These are phyloP conservation scores for Zaprionus kolodkinae DNA, from an alignment of 1,140 invertebrate species.

Conservation along the genomic window DNA sequence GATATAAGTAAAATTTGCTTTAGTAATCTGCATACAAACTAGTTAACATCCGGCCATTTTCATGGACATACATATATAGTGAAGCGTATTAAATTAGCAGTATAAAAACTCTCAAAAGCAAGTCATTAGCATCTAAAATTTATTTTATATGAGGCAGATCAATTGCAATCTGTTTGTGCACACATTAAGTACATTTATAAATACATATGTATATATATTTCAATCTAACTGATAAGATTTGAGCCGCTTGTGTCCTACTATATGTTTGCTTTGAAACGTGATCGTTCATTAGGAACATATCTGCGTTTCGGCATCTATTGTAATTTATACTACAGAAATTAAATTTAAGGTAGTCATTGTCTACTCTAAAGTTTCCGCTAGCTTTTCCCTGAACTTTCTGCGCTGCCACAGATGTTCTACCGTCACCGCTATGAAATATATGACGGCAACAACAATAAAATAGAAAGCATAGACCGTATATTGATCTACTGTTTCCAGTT, in stretches of 20 bases:
- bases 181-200: background rate
- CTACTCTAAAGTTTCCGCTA: constrained; percentile 50
- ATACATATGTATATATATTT: constrained; percentile 2
- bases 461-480: constrained; percentile 85
- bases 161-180: constrained; percentile 2
- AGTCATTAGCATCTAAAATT: background rate
- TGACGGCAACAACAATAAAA: constrained; percentile 66
- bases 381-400: constrained; percentile 40
- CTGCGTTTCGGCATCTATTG: background rate
- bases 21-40: background rate
- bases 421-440: constrained; percentile 73
- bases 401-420: constrained; percentile 59
- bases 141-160: background rate
- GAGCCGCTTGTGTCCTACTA: background rate
- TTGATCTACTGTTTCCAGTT: constrained; percentile 82
- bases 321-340: constrained; percentile 1
- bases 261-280: background rate
- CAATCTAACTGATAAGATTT: constrained; percentile 1
- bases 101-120: background rate
- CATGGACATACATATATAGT: background rate
- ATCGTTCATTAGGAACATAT: constrained; percentile 8
- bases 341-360: constrained; percentile 2
- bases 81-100: background rate
- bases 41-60: background rate
- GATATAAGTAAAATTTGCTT: background rate